Evolutionary conservation across 1,140 invertebrate genomes (phyloP).

Genomic region (Hyles vespertilio): DNA sequence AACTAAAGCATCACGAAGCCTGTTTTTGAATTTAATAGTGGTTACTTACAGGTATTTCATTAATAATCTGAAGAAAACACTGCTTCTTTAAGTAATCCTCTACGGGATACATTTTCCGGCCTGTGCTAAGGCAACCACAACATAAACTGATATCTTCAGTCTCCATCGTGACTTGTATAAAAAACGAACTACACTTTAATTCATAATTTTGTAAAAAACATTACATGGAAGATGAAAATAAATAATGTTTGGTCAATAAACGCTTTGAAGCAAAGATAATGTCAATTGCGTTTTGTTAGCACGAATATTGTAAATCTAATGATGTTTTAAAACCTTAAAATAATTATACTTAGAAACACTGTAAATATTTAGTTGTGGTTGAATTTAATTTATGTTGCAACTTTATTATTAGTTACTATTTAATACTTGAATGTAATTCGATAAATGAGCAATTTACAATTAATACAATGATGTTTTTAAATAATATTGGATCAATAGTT

Average conservation of each 20-base stretch:
- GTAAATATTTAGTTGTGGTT: not conserved
- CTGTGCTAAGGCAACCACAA: constrained; percentile 40
- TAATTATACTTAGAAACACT: too few species aligned
- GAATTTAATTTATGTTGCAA: not conserved
- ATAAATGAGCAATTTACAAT: not conserved
- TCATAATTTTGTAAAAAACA: constrained; percentile 9
- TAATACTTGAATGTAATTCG: not conserved
- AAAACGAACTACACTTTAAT: not conserved
- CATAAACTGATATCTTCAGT: constrained; percentile 27
- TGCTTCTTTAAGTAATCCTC: constrained; percentile 33
- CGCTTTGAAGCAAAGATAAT: constrained; percentile 4
- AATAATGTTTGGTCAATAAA: constrained; percentile 10
- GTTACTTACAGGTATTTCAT: constrained; percentile 34
- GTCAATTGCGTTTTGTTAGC: constrained; percentile 15
- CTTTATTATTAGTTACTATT: not conserved
- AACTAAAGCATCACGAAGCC: too few species aligned
- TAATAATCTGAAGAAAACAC: constrained; percentile 45
- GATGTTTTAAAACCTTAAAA: too few species aligned
- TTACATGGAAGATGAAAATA: constrained; percentile 12
- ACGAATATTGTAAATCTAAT: not conserved
- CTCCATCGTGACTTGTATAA: constrained; percentile 16
- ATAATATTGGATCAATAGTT: too few species aligned
- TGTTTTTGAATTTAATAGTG: too few species aligned
- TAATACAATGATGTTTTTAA: too few species aligned
- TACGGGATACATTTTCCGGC: constrained; percentile 37